phyloP scores from a whole-genome alignment of 2,797 vertebrate genomes.

The Microtus agrestis region DNA sequence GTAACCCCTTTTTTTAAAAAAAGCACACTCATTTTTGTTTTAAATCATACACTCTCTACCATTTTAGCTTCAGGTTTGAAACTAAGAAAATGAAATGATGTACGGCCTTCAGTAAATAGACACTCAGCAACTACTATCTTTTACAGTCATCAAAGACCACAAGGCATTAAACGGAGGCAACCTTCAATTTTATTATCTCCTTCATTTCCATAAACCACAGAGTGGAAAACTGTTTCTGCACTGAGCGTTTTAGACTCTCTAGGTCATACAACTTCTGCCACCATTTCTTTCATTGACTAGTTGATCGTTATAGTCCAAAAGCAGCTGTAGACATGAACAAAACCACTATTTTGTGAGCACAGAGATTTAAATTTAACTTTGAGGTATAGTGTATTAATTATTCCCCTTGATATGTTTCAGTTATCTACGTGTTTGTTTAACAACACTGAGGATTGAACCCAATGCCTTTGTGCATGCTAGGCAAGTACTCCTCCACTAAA shows the following conservation, averaged over 20 bases:
- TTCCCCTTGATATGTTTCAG: slow-evolving; percentile 8
- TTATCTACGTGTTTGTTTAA: neutral
- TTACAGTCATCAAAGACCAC: neutral
- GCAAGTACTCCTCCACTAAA: neutral
- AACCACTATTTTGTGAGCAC: neutral
- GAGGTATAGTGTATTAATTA: neutral
- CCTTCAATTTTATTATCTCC: neutral
- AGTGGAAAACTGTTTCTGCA: neutral
- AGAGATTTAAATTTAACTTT: neutral
- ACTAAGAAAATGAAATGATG: slow-evolving; percentile 27
- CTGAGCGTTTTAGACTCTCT: neutral
- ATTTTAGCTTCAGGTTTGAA: slow-evolving; percentile 48
- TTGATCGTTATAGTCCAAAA: neutral
- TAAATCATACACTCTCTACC: slow-evolving; percentile 5
- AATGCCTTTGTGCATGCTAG: neutral
- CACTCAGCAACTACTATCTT: neutral
- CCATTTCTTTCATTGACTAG: neutral
- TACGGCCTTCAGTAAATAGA: neutral
- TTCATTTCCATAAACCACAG: slow-evolving; percentile 18
- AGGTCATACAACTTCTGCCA: neutral
- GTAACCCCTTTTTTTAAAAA: neutral
- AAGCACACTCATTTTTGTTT: neutral
- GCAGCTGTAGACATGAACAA: neutral
- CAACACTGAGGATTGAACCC: neutral
- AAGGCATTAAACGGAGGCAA: neutral